Conservation (phyloP, 2,113 vertebrate species). For the Gasterosteus nipponicus region DNA sequence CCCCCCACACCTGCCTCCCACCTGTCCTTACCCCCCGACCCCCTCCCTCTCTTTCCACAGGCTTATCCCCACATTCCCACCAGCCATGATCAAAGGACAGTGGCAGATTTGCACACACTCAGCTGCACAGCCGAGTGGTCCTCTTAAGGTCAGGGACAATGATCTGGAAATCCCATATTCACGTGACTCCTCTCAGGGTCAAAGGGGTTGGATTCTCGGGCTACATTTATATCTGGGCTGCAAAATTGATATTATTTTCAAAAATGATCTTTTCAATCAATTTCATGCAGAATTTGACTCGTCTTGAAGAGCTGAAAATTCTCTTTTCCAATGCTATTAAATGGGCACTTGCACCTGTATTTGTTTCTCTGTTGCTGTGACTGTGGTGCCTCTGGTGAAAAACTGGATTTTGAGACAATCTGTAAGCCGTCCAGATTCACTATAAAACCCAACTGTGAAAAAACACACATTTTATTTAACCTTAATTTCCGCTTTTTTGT, state of each 20-base stretch:
- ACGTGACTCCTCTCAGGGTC: constrained; percentile 10
- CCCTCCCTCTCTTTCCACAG: constrained; percentile 1
- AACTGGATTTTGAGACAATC: background rate
- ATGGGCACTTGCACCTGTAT: background rate
- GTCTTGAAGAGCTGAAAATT: background rate
- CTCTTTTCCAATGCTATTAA: background rate
- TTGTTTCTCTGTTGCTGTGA: background rate
- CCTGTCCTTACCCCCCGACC: constrained; percentile 34
- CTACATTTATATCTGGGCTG: constrained; percentile 16
- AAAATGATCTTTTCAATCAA: background rate
- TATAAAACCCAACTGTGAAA: no score
- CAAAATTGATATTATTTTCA: background rate
- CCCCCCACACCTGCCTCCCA: constrained; percentile 30
- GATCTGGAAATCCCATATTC: constrained; percentile 69
- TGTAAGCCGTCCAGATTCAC: background rate
- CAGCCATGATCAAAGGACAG: constrained; percentile 67
- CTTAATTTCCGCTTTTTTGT: background rate
- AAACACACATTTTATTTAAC: background rate
- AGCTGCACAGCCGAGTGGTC: constrained; percentile 58
- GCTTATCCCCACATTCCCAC: constrained; percentile 50
- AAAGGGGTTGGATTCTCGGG: constrained; percentile 10
- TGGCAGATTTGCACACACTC: constrained; percentile 71
- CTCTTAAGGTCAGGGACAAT: constrained; percentile 66
- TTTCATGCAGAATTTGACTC: background rate
- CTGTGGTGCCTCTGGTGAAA: background rate